Conservation (phyloP, 2,888 invertebrate species). For the Stenotaenia linearis region DNA sequence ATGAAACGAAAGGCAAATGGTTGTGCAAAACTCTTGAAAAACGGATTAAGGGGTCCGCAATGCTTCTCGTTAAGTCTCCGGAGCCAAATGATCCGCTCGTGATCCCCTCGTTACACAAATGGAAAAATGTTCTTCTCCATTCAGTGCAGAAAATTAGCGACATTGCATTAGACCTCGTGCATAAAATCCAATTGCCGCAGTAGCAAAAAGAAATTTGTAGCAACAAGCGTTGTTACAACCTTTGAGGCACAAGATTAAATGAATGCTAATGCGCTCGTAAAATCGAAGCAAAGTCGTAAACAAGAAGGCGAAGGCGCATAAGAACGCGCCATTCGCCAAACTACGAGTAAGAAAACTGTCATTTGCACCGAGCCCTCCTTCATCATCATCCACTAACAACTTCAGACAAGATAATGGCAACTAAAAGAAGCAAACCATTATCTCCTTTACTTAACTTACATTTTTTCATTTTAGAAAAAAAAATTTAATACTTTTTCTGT, state of each 20-base stretch:
- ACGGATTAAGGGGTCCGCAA: constrained; percentile 1
- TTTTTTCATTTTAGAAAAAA: background rate
- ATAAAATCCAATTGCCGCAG: constrained; percentile 18
- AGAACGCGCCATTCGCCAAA: constrained; percentile 6
- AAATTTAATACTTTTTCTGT: no score
- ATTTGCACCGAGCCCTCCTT: constrained; percentile 3
- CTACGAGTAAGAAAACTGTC: background rate
- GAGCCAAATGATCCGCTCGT: constrained; percentile 8
- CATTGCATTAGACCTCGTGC: constrained; percentile 12
- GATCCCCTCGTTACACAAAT: constrained; percentile 17
- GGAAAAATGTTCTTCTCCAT: constrained; percentile 7
- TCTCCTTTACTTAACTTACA: background rate
- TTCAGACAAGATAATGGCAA: constrained; percentile 5
- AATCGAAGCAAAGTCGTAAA: constrained; percentile 31
- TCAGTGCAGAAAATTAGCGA: constrained; percentile 11
- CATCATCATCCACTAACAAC: constrained; percentile 17
- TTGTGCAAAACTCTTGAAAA: background rate
- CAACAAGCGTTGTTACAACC: constrained; percentile 21
- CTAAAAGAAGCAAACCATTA: constrained; percentile 6
- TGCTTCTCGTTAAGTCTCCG: background rate
- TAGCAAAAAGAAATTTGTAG: constrained; percentile 8
- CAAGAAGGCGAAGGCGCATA: constrained; percentile 3
- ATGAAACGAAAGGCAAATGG: background rate
- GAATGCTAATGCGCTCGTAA: constrained; percentile 29
- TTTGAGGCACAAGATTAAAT: constrained; percentile 31